Percentiles rank a stretch among this genome's conserved stretches.
Evolutionary conservation across 2,797 vertebrate genomes (phyloP).

Genomic region (Manis javanica): DNA sequence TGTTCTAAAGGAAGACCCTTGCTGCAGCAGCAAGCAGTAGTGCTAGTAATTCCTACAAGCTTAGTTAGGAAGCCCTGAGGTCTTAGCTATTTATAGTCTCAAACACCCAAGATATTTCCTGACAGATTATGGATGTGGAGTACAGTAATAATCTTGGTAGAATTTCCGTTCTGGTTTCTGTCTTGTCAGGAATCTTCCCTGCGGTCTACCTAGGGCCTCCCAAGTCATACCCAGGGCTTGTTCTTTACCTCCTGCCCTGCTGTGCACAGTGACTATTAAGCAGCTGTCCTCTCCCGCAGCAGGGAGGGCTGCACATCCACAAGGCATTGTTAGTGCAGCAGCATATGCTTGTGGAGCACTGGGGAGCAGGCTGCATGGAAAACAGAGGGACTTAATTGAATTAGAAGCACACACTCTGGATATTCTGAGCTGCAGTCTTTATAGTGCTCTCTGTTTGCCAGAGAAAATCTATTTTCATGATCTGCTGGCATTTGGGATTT

Average conservation of each 20-base stretch:
- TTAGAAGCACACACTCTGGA: slow-evolving; percentile 37
- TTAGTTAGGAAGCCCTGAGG: slow-evolving; percentile 2
- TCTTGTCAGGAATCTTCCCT: slow-evolving; percentile 63
- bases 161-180: slow-evolving; percentile 57
- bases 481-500: neutral
- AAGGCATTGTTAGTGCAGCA: slow-evolving; percentile 33
- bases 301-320: neutral
- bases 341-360: slow-evolving; percentile 7
- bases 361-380: slow-evolving; percentile 24
- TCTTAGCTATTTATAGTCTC: slow-evolving; percentile 58
- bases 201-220: slow-evolving; percentile 36
- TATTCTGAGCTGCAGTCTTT: slow-evolving; percentile 20
- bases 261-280: slow-evolving; percentile 28
- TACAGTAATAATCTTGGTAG: slow-evolving; percentile 2
- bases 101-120: slow-evolving; percentile 55
- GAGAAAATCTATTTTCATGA: slow-evolving; percentile 31
- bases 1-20: neutral
- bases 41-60: neutral
- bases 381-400: slow-evolving; percentile 65
- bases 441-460: neutral
- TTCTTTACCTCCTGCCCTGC: slow-evolving; percentile 49
- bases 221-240: neutral
- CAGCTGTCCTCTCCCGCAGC: slow-evolving; percentile 55
- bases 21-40: neutral
- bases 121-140: slow-evolving; percentile 2